A percentile compares a stretch with the other conserved stretches of the same genome.
Evolutionary conservation across 2,113 vertebrate species (phyloP).

Genomic region (Pygoscelis antarcticus): DNA sequence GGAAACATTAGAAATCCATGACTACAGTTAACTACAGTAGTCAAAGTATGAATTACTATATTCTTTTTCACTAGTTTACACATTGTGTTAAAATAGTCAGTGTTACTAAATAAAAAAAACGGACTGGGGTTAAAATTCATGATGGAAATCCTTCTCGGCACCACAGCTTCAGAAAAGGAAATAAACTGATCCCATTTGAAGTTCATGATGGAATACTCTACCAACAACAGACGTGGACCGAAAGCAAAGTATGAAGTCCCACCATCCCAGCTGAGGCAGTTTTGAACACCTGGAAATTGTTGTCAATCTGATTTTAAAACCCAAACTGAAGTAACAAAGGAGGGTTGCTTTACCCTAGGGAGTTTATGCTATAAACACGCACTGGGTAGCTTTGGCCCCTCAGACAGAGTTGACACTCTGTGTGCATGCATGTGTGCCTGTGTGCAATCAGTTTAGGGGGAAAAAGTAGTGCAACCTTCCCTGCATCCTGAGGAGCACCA

Average conservation of each 20-base stretch:
- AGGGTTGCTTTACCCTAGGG: neutral
- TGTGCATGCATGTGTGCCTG: rapidly evolving
- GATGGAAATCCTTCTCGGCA: neutral
- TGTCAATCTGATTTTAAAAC: neutral
- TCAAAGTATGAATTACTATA: neutral
- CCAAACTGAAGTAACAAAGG: neutral
- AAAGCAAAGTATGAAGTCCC: neutral
- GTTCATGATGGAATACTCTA: neutral
- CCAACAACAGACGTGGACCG: rapidly evolving
- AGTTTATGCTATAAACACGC: neutral
- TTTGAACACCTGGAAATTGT: neutral
- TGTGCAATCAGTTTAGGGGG: too few relatives aligned
- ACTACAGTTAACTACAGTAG: neutral
- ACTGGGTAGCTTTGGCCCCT: neutral
- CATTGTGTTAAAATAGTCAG: neutral
- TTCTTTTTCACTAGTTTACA: neutral
- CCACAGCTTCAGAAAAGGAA: neutral
- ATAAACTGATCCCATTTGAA: neutral
- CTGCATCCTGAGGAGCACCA: neutral
- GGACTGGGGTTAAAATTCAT: neutral
- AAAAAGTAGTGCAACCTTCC: neutral
- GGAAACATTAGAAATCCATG: neutral
- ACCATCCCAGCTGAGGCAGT: neutral
- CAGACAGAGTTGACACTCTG: neutral
- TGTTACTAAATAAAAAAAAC: neutral